These are phyloP conservation scores for Scortum barcoo DNA, from an alignment of 2,113 vertebrate species.

Conservation along the genomic window DNA sequence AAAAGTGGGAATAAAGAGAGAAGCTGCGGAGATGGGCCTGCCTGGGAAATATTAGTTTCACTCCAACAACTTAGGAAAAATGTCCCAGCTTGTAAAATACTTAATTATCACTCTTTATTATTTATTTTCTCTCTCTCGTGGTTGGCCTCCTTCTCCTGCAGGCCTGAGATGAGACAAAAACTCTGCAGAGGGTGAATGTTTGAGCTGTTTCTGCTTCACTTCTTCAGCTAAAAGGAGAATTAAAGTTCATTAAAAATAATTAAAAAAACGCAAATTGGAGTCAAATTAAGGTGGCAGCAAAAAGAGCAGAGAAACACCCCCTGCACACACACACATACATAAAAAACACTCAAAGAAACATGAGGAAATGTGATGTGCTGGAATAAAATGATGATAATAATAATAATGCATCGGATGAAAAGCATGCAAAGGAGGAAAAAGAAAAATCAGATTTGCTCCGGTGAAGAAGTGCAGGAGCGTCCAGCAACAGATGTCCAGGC, in stretches of 20 bases:
- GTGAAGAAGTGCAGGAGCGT: constrained; percentile 78
- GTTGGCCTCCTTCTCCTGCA: constrained; percentile 26
- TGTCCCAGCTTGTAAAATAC: constrained; percentile 51
- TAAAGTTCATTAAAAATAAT: not conserved
- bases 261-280: not conserved
- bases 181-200: constrained; percentile 1
- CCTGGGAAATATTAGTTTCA: constrained; percentile 50
- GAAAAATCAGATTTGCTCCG: not conserved
- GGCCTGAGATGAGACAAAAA: not conserved
- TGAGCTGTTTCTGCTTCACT: constrained; percentile 1
- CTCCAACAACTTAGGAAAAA: constrained; percentile 53
- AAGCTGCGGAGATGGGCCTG: constrained; percentile 38
- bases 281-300: not conserved
- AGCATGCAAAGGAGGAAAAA: not conserved
- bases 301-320: no score
- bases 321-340: no score
- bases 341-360: not conserved
- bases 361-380: not conserved
- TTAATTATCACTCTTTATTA: constrained; percentile 43
- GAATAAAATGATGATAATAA: no score
- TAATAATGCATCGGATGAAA: not conserved
- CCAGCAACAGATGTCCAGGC: constrained; percentile 99
- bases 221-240: not conserved
- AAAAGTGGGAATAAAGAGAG: constrained; percentile 52
- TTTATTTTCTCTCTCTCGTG: no score